Percentiles rank a stretch among this genome's conserved stretches.
Evolutionary conservation across 92 coral and sea anemone species (phyloP).

Genomic region (Heteractis magnifica): DNA sequence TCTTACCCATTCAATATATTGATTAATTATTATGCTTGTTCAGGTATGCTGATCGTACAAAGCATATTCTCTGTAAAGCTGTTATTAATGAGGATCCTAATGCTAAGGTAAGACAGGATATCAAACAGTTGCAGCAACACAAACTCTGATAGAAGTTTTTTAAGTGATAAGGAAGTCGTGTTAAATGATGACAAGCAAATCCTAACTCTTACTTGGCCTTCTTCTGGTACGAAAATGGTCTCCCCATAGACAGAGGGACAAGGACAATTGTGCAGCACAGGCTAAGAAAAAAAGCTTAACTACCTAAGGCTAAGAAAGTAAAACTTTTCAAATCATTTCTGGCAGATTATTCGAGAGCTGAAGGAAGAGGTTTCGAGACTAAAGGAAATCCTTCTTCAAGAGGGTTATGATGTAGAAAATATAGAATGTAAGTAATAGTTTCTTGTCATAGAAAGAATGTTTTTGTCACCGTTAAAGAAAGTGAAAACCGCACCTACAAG

Average conservation of each 20-base stretch:
- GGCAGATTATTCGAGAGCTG: conserved; percentile 90
- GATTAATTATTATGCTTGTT: not conserved
- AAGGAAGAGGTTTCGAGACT: conserved; percentile 89
- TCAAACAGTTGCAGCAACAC: not conserved
- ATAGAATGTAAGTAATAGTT: conserved; percentile 55
- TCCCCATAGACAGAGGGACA: not conserved
- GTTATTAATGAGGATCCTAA: conserved; percentile 95
- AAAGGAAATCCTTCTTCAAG: conserved; percentile 75
- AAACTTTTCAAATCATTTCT: not conserved
- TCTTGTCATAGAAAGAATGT: not conserved
- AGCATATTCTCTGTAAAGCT: conserved; percentile 94
- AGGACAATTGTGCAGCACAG: not conserved
- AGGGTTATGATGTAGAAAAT: conserved; percentile 83
- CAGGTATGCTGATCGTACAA: conserved; percentile 99
- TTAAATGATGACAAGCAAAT: not conserved
- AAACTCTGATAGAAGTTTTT: no score
- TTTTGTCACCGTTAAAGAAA: not conserved
- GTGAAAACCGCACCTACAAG: no score
- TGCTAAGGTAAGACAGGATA: conserved; percentile 71
- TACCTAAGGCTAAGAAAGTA: not conserved
- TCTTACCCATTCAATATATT: not conserved
- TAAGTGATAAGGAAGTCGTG: no score
- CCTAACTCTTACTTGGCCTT: not conserved
- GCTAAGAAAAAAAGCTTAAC: no score
- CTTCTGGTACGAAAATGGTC: not conserved